phyloP scores from a whole-genome alignment of 2,888 invertebrate species.

The Brachycybe producta region DNA sequence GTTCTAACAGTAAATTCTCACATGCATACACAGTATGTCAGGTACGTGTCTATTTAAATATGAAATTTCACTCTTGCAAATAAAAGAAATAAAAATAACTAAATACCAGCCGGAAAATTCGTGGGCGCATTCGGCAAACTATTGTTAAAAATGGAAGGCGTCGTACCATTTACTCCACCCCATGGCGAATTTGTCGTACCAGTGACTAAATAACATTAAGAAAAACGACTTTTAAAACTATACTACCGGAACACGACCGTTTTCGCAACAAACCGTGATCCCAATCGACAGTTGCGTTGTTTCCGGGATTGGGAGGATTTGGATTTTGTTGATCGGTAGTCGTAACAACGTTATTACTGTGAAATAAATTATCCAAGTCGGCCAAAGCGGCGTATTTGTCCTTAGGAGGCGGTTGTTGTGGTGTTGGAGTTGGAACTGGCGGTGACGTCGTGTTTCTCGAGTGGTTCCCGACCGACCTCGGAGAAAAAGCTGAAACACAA shows the following conservation, averaged over 20 bases:
- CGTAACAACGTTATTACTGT: conserved; percentile 24
- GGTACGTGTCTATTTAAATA: too few species aligned
- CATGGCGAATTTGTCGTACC: not conserved
- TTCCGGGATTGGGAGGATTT: not conserved
- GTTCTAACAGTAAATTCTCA: too few species aligned
- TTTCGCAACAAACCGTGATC: conserved; percentile 16
- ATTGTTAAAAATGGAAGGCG: conserved; percentile 4
- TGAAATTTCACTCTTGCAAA: too few species aligned
- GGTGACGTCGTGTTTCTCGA: too few species aligned
- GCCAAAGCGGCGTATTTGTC: conserved; percentile 92
- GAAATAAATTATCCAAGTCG: conserved; percentile 64
- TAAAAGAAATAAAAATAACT: too few species aligned
- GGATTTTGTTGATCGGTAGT: conserved; percentile 7
- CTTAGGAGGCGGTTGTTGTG: conserved; percentile 38
- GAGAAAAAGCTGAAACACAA: not conserved
- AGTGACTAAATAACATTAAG: not conserved
- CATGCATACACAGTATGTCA: too few species aligned
- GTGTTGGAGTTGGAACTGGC: not conserved
- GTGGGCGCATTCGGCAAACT: not conserved
- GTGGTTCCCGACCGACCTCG: too few species aligned
- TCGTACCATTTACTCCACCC: conserved; percentile 8
- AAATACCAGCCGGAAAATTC: not conserved
- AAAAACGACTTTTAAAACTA: not conserved
- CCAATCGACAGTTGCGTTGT: conserved; percentile 14
- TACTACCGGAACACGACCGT: too few species aligned